These are phyloP conservation scores for Adelosebastes latens DNA, from an alignment of 2,797 vertebrate species.

Conservation along the genomic window DNA sequence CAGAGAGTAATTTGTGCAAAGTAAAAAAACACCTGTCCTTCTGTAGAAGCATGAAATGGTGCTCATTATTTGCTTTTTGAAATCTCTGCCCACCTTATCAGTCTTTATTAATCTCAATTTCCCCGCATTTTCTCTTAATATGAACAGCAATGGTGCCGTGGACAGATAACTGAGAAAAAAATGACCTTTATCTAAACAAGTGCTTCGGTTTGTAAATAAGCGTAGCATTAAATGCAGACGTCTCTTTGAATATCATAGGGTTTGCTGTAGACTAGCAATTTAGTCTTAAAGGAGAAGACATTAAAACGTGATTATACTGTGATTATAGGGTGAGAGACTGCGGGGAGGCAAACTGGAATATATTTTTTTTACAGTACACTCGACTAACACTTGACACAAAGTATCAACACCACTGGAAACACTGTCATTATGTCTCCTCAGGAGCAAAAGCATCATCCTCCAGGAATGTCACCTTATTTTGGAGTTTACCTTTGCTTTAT, in stretches of 20 bases:
- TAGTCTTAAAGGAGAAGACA: conserved; percentile 27
- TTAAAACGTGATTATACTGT: conserved; percentile 49
- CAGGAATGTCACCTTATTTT: neutral
- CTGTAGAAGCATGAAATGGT: neutral
- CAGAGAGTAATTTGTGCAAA: neutral
- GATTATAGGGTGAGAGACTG: conserved; percentile 37
- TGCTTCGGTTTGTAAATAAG: conserved; percentile 18
- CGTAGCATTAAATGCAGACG: neutral
- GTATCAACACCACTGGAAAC: conserved; percentile 16
- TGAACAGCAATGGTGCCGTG: neutral
- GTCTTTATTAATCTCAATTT: conserved; percentile 2
- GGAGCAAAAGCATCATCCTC: conserved; percentile 13
- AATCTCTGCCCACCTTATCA: neutral
- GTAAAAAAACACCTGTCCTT: neutral
- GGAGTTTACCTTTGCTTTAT: neutral
- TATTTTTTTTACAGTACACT: conserved; percentile 6
- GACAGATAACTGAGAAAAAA: neutral
- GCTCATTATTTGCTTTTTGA: neutral
- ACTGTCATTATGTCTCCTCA: conserved; percentile 34
- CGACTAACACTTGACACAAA: conserved; percentile 32
- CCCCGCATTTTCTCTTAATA: neutral
- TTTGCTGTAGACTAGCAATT: conserved; percentile 42
- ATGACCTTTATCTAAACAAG: conserved; percentile 21
- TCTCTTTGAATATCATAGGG: conserved; percentile 10
- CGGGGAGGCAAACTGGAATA: neutral